phyloP scores from a whole-genome alignment of 2,113 vertebrate genomes.

The Prinia subflava region DNA sequence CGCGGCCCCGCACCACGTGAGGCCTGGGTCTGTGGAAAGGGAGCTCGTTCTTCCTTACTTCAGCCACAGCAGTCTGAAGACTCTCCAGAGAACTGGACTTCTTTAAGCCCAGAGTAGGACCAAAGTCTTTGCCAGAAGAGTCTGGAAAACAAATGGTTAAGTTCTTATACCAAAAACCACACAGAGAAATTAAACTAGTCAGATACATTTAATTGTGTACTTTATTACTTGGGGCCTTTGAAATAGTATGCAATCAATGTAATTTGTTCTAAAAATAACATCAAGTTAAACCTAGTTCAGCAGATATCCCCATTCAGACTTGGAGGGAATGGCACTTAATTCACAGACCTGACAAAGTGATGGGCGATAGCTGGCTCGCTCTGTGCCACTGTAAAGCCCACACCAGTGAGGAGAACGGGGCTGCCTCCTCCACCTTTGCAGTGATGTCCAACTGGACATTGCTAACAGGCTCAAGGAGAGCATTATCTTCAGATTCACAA shows the following conservation, averaged over 20 bases:
- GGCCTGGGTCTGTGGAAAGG: slow-evolving; percentile 92
- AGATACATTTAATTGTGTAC: background rate
- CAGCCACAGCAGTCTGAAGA: slow-evolving; percentile 93
- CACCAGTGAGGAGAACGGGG: background rate
- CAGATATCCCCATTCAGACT: background rate
- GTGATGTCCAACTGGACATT: background rate
- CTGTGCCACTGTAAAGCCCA: background rate
- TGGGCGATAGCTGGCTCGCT: background rate
- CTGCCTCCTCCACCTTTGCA: background rate
- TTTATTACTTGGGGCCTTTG: slow-evolving; percentile 27
- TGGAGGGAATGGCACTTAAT: background rate
- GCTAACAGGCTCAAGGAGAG: background rate
- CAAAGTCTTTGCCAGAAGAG: slow-evolving; percentile 78
- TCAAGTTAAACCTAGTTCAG: slow-evolving; percentile 21
- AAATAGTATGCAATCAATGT: slow-evolving; percentile 10
- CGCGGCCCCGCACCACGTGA: slow-evolving; percentile 92
- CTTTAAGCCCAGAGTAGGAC: slow-evolving; percentile 93
- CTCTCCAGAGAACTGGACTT: slow-evolving; percentile 98
- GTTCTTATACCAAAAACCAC: background rate
- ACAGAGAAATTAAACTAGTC: background rate
- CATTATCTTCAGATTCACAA: background rate
- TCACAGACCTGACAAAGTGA: background rate
- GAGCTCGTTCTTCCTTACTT: slow-evolving; percentile 89
- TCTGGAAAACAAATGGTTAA: slow-evolving; percentile 61
- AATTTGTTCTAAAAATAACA: slow-evolving; percentile 47